Evolutionary conservation across 2,888 invertebrate species (phyloP), one percentile per base, ranked within the genome.

Genomic region (Glaucopsyche alexis): DNA sequence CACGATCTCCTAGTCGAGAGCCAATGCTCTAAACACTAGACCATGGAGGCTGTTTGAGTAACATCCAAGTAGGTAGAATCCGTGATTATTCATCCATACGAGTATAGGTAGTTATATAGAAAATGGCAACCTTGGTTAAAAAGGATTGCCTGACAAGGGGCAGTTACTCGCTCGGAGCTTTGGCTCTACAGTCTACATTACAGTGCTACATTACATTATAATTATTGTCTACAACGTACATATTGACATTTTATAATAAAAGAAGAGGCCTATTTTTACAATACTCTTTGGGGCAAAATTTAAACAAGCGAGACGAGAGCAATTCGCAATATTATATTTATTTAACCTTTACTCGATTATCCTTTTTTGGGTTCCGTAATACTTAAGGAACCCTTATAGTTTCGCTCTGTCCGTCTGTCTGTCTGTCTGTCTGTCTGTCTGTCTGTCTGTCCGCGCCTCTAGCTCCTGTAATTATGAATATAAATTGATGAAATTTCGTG

Each of bases 291-390:
- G n/a, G 42, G 8, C n/a, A 14, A 66, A 66, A 66, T 40, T 42
- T 42, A 42, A 66, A 66, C 66, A 42, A 66, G 66, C 11, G 42
- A 40, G 11, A 40, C 11, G 64, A 42, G 65, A 66, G 66, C 42
- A 42, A 66, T 38, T 38, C 29, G 29, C 14, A 40, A 42, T 66
- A 16, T 66, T n/a, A 16, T 66, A 66, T 42, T 66, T 42, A 42
- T 66, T 66, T 66, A 66, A 66, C 40, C 66, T 42, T 40, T 66
- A 66, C 42, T 66, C 66, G 66, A 66, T 66, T 66, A 42, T 66
- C 66, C 66, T 66, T 66, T 66, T 66, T n/a, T n/a, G n/a, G n/a
- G n/a, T n/a, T n/a, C n/a, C n/a, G n/a, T n/a, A n/a, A n/a, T n/a
- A n/a, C n/a, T n/a, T n/a, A n/a, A n/a, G n/a, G n/a, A n/a, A n/a